Evolutionary conservation across 2,888 invertebrate species (phyloP), one percentile per base, ranked within the genome.

Genomic region (Sinohyriopsis cumingii): DNA sequence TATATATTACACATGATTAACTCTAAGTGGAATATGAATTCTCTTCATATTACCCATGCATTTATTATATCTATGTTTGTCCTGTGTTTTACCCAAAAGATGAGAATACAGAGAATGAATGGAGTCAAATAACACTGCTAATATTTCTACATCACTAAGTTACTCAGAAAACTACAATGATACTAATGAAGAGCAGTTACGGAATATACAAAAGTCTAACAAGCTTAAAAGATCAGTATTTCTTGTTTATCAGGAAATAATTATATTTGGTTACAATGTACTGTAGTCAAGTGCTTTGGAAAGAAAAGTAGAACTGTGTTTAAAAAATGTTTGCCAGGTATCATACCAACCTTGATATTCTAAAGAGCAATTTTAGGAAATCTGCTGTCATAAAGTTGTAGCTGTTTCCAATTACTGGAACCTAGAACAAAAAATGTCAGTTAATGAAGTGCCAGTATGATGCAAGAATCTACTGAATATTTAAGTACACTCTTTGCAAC

Each of bases 281-380:
- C 33, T 9, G 33, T 15, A 12, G 45, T 45, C 45, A 45, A 12
- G 45, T 45, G 15, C 2, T 45, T 15, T 3, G 15, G 3, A 45
- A 45, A 45, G 45, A 45, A 45, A 12, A 45, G 45, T 15, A 45
- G 45, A 12, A 45, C 15, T 45, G 45, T 45, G 45, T 15, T 45
- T 45, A 12, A 3, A 22, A 25, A 24, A 54, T 45, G 7, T 63
- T 53, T 53, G 24, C 24, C 59, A 28, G 1, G 24, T 55, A 33
- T 15, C 57, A 19, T 59, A 71, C 77, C 67, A 80, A 88, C 89
- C 82, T 84, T 33, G 87, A 86, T 66, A 89, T 86, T 68, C 81
- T 82, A 70, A 88, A 87, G 33, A 89, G 76, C 19, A 87, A 80
- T 64, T 78, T 82, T 55, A 89, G 81, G 72, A 89, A 89, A 4